Percentiles rank a stretch among this genome's conserved stretches.
These are phyloP conservation scores for Torymus tubicola DNA, from an alignment of 2,888 invertebrate species.

Conservation along the genomic window DNA sequence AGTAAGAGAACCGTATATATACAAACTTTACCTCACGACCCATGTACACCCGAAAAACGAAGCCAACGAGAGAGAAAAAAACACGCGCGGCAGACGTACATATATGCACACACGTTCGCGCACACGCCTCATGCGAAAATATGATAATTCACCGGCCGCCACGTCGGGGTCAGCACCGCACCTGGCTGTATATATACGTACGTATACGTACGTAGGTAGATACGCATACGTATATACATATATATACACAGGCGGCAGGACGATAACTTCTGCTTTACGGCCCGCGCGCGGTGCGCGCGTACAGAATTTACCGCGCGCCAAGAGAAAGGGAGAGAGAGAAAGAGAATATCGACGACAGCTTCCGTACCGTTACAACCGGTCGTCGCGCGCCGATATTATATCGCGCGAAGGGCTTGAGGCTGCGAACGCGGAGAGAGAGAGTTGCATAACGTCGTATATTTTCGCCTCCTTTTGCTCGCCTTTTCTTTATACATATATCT, in stretches of 20 bases:
- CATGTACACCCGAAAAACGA: too few relatives aligned
- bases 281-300: background rate
- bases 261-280: constrained; percentile 54
- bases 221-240: background rate
- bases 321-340: background rate
- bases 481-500: background rate
- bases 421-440: background rate
- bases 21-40: too few relatives aligned
- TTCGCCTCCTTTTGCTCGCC: constrained; percentile 7
- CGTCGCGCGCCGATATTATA: constrained; percentile 37
- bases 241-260: background rate
- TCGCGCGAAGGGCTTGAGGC: constrained; percentile 7
- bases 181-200: constrained; percentile 24
- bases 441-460: constrained; percentile 47
- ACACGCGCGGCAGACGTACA: background rate
- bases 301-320: constrained; percentile 40
- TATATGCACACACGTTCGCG: too few relatives aligned
- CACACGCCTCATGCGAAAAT: constrained; percentile 28
- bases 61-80: background rate
- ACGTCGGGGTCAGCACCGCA: constrained; percentile 9
- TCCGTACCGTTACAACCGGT: constrained; percentile 55
- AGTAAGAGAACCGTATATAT: background rate
- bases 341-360: constrained; percentile 46
- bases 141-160: constrained; percentile 37
- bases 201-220: background rate